Conservation (phyloP, 2,113 vertebrate genomes). For the Protobothrops flavoviridis region DNA sequence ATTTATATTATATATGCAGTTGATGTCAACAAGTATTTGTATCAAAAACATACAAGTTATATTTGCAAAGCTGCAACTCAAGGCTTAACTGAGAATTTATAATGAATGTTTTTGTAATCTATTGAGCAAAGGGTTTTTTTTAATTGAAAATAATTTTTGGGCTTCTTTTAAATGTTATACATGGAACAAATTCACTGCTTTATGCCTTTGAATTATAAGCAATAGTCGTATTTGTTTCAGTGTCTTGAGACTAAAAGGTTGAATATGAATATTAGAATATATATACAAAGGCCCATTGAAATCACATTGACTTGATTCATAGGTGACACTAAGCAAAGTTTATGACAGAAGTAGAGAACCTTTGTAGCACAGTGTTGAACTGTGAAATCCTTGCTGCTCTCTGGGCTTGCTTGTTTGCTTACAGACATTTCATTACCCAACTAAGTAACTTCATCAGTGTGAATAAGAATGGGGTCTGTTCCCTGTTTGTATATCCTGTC, state of each 20-base stretch:
- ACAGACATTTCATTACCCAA: not conserved
- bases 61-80: conserved; percentile 25
- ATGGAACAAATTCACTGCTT: not conserved
- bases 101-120: conserved; percentile 17
- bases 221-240: not conserved
- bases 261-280: not conserved
- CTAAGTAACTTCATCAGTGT: not conserved
- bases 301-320: not conserved
- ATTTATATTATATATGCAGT: conserved; percentile 31
- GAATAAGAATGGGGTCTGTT: not conserved
- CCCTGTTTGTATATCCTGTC: not conserved
- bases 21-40: conserved; percentile 17
- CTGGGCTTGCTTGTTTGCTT: not conserved
- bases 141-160: not conserved
- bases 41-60: conserved; percentile 5
- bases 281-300: not conserved
- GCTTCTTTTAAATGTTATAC: not conserved
- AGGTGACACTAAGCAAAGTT: not conserved
- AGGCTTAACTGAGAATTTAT: conserved; percentile 5
- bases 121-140: not conserved
- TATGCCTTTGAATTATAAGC: not conserved
- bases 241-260: not conserved
- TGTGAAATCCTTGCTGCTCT: not conserved
- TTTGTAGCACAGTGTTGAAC: not conserved
- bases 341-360: not conserved